Conservation (phyloP, 2,113 vertebrate genomes). For the Tringa solitaria region DNA sequence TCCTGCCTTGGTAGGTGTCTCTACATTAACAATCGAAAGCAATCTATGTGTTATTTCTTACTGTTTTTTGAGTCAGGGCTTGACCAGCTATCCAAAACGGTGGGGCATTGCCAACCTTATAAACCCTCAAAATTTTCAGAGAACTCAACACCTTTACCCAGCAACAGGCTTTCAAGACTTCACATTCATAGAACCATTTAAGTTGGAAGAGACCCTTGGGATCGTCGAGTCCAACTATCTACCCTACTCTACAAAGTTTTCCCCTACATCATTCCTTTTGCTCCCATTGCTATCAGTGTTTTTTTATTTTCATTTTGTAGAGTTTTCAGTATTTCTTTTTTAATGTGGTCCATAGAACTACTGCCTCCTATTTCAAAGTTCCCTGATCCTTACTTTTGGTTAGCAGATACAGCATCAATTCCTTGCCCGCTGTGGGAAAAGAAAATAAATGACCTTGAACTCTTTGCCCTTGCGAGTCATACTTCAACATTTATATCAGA, state of each 20-base stretch:
- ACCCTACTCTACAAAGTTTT: too few relatives aligned
- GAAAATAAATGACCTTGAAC: constrained; percentile 38
- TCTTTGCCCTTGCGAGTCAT: neutral
- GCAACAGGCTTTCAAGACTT: neutral
- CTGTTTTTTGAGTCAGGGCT: neutral
- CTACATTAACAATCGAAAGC: neutral
- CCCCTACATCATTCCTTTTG: neutral
- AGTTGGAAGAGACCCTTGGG: too few relatives aligned
- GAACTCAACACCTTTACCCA: neutral
- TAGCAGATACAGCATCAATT: neutral
- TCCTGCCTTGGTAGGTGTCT: neutral
- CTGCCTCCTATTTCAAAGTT: neutral
- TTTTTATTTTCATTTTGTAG: neutral
- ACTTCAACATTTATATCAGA: neutral
- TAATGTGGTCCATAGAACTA: neutral
- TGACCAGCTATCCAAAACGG: neutral
- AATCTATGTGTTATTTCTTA: neutral
- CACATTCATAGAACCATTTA: too few relatives aligned
- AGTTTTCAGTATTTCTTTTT: neutral
- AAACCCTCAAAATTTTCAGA: neutral
- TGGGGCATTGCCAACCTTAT: neutral
- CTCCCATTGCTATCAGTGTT: neutral
- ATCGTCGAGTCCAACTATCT: too few relatives aligned
- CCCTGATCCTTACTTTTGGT: neutral
- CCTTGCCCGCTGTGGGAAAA: constrained; percentile 31